Evolutionary conservation across 2,888 invertebrate species (phyloP).

Genomic region (Apocheima hispidaria): DNA sequence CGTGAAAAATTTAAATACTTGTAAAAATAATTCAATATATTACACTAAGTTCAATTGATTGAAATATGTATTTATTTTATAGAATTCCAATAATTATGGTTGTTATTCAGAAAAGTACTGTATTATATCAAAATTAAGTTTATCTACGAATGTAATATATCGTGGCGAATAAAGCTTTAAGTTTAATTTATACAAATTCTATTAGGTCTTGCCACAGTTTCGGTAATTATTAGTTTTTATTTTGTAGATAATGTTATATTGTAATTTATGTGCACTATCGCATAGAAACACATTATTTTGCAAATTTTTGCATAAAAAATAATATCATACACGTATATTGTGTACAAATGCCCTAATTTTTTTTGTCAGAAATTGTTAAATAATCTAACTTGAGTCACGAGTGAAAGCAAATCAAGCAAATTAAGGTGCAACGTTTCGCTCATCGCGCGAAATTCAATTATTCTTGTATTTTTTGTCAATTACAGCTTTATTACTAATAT

Average conservation of each 20-base stretch:
- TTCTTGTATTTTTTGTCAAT: too few relatives aligned
- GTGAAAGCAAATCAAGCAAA: too few relatives aligned
- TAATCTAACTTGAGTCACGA: too few relatives aligned
- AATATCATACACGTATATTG: background rate
- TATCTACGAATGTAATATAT: background rate
- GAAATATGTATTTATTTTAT: background rate
- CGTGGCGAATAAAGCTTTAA: slow-evolving; percentile 7
- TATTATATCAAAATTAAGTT: background rate
- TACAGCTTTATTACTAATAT: too few relatives aligned
- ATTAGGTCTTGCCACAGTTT: slow-evolving; percentile 37
- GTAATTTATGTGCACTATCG: slow-evolving; percentile 33
- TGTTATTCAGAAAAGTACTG: background rate
- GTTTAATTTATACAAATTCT: background rate
- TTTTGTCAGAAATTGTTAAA: too few relatives aligned
- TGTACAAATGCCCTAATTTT: background rate
- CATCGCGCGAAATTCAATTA: too few relatives aligned
- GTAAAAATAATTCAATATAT: too few relatives aligned
- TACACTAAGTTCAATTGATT: background rate
- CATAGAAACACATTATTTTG: slow-evolving; percentile 26
- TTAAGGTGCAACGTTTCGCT: too few relatives aligned
- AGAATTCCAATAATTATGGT: background rate
- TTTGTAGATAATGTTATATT: slow-evolving; percentile 29
- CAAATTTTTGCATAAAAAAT: background rate
- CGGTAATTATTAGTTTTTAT: slow-evolving; percentile 21
- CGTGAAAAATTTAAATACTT: too few relatives aligned